Evolutionary conservation across 2,797 vertebrate genomes (phyloP), one percentile per base, ranked within the genome.

Genomic region (Ctenosaura bakeri): DNA sequence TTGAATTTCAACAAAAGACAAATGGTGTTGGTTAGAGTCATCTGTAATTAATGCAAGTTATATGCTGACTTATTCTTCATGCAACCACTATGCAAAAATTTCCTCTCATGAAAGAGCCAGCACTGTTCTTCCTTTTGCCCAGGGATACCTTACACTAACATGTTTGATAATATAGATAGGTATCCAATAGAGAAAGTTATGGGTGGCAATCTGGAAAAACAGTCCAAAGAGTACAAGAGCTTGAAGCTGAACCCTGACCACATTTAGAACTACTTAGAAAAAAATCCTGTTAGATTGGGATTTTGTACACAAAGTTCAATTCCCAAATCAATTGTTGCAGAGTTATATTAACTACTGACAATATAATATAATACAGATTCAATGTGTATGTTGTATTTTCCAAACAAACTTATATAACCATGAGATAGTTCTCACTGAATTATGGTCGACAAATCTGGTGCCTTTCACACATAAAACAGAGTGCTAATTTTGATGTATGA

Each of bases 61-160:
- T 76, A 0, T 74, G 83, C 64, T 79, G 1, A 87, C 32, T 88
- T 91, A 5, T 64, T 93, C 89, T 29, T 81, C 2, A 32, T 1
- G 69, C 1, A 5, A 4, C 4, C 90, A 66, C 59, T 87, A 84
- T 84, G 59, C 1, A 50, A 38, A 76, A 14, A 0, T 90, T 18
- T 80, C 54, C 87, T 80, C 12, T 74, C 29, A 78, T n/a, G 0
- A 73, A 87, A 91, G 85, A 74, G 38, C 10, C 46, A 89, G 7
- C 89, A 38, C 87, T 88, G 78, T 52, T 1, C 9, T 85, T 90
- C 42, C 54, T 90, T 90, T 92, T 89, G 1, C 14, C 69, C 0
- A 86, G 24, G 16, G 71, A 76, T 16, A 86, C 87, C 80, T 1
- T 5, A 42, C 86, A 16, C 6, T 0, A 83, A 74, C 14, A 90